phyloP scores from a whole-genome alignment of 2,888 invertebrate species.

The Oscheius sp. region DNA sequence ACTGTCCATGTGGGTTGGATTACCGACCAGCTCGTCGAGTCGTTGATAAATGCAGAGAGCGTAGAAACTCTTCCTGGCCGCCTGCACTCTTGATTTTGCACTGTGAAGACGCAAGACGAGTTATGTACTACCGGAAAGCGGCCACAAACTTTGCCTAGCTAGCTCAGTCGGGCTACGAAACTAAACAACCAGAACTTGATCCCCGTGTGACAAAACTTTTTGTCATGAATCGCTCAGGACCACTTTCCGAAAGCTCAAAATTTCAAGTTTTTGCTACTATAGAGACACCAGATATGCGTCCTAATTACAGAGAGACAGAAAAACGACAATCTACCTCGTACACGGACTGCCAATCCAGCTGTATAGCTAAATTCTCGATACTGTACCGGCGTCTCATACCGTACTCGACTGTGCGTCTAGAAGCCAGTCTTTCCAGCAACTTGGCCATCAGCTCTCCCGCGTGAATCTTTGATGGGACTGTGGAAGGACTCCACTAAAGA shows the following conservation, averaged over 20 bases:
- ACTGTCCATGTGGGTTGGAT: not conserved
- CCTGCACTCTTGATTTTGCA: not conserved
- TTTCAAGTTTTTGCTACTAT: too few relatives aligned
- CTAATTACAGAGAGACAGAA: too few relatives aligned
- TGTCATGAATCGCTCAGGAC: too few relatives aligned
- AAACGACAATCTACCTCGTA: not conserved
- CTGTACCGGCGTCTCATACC: not conserved
- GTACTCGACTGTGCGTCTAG: not conserved
- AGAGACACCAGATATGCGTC: too few relatives aligned
- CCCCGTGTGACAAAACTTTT: too few relatives aligned
- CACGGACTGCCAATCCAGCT: constrained; percentile 4
- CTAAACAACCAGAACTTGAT: too few relatives aligned
- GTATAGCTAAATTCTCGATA: not conserved
- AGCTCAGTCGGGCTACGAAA: too few relatives aligned
- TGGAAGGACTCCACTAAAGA: too few relatives aligned
- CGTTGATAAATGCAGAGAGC: constrained; percentile 14
- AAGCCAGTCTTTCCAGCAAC: not conserved
- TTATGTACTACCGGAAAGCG: too few relatives aligned
- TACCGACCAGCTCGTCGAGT: constrained; percentile 1
- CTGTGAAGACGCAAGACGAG: too few relatives aligned
- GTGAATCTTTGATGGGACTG: not conserved
- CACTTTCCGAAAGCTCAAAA: not conserved
- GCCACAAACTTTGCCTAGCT: too few relatives aligned
- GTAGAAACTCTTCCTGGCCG: constrained; percentile 9
- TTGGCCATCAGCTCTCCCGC: not conserved